phyloP scores from a whole-genome alignment of 2,888 invertebrate genomes.

The Apomyelois bistriatella region DNA sequence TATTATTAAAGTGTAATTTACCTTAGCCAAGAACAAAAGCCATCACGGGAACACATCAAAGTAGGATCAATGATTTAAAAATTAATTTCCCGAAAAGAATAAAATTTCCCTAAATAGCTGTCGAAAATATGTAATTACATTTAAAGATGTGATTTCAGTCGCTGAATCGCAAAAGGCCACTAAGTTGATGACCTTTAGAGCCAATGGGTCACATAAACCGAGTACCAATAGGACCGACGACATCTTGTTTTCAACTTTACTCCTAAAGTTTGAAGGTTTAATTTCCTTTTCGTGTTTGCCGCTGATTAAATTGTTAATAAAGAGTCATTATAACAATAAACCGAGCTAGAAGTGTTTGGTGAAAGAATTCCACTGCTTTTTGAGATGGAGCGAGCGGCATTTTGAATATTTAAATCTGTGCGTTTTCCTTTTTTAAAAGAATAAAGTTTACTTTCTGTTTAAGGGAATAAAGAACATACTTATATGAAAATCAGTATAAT shows the following conservation, averaged over 20 bases:
- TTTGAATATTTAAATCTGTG: conserved; percentile 6
- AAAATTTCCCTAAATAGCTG: conserved; percentile 1
- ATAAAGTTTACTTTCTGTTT: background rate
- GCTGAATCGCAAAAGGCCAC: background rate
- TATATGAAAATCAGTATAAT: too few species aligned
- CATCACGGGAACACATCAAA: too few species aligned
- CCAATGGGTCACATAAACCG: conserved; percentile 13
- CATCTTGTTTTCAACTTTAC: conserved; percentile 22
- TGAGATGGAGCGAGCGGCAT: background rate
- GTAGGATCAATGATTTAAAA: background rate
- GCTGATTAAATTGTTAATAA: conserved; percentile 28
- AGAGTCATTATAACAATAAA: conserved; percentile 23
- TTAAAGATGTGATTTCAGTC: conserved; percentile 9
- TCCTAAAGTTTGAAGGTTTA: conserved; percentile 22
- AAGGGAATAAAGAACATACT: too few species aligned
- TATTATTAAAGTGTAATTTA: too few species aligned
- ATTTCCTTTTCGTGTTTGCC: conserved; percentile 20
- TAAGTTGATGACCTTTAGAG: conserved; percentile 2
- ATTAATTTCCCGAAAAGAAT: background rate
- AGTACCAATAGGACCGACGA: background rate
- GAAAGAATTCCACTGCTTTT: conserved; percentile 2
- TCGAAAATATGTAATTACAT: conserved; percentile 13
- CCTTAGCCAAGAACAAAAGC: too few species aligned
- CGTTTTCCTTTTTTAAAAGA: background rate
- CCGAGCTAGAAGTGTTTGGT: conserved; percentile 19